A percentile compares a stretch with the other conserved stretches of the same genome.
These are phyloP conservation scores for Oncorhynchus nerka DNA, from an alignment of 2,113 vertebrate genomes.

Conservation along the genomic window DNA sequence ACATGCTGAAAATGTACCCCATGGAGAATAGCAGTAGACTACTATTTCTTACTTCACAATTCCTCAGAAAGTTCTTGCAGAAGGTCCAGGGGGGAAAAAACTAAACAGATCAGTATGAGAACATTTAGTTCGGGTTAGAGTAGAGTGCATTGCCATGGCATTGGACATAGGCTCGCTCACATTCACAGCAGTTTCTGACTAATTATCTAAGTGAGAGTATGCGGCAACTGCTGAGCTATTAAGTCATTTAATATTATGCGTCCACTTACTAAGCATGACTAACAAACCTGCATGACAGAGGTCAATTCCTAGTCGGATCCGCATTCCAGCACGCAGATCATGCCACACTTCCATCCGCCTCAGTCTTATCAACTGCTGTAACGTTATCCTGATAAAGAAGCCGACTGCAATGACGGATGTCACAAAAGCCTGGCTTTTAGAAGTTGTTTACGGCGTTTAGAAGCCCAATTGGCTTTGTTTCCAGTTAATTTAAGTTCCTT, in stretches of 20 bases:
- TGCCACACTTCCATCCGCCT: neutral
- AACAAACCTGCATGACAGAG: conserved; percentile 43
- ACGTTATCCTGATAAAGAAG: conserved; percentile 13
- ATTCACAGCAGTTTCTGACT: neutral
- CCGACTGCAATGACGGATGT: conserved; percentile 9
- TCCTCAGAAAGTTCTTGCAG: too few relatives aligned
- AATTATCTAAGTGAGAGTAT: neutral
- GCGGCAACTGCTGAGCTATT: neutral
- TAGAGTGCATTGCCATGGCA: neutral
- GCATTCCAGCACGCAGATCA: conserved; percentile 24
- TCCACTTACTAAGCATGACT: neutral
- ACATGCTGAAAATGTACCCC: neutral
- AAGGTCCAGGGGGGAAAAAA: neutral
- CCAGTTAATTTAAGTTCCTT: neutral
- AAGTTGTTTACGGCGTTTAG: too few relatives aligned
- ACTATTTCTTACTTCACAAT: neutral
- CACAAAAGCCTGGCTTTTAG: neutral
- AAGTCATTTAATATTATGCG: neutral
- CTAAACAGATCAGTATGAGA: neutral
- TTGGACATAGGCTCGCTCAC: neutral
- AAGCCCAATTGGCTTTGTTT: neutral
- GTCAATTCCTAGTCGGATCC: conserved; percentile 16
- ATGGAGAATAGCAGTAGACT: too few relatives aligned
- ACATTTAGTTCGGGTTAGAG: conserved; percentile 33
- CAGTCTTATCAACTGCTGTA: neutral